phyloP scores from a whole-genome alignment of 2,888 invertebrate genomes.

The Drosophila meridiana region DNA sequence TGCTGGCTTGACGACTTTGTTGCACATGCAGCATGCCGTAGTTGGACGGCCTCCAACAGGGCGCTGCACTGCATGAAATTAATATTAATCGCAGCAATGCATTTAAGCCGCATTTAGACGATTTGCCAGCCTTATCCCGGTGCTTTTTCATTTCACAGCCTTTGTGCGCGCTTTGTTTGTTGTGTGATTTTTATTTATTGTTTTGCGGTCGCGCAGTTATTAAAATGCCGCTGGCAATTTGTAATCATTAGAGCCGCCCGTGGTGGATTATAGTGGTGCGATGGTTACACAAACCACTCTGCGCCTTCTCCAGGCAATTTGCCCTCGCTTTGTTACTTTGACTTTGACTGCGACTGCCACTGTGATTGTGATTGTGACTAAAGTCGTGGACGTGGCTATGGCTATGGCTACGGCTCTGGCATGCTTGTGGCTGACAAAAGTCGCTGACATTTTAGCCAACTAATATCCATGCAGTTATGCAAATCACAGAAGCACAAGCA shows the following conservation, averaged over 20 bases:
- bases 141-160: slow-evolving; percentile 47
- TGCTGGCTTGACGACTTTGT: slow-evolving; percentile 48
- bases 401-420: not conserved
- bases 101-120: slow-evolving; percentile 78
- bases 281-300: not conserved
- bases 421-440: slow-evolving; percentile 43
- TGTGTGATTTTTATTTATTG: slow-evolving; percentile 75
- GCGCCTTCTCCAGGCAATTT: slow-evolving; percentile 7
- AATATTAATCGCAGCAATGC: slow-evolving; percentile 78
- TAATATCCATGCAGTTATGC: slow-evolving; percentile 72
- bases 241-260: slow-evolving; percentile 71
- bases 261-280: not conserved
- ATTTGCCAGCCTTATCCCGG: slow-evolving; percentile 60
- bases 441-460: slow-evolving; percentile 65
- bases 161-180: slow-evolving; percentile 58
- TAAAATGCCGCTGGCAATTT: slow-evolving; percentile 78
- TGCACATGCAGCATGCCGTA: slow-evolving; percentile 58
- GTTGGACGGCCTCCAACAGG: slow-evolving; percentile 67
- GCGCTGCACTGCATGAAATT: slow-evolving; percentile 72
- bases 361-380: not conserved
- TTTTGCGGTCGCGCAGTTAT: slow-evolving; percentile 71
- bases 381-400: too few species aligned
- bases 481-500: slow-evolving; percentile 51
- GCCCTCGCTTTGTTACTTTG: slow-evolving; percentile 14
- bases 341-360: not conserved